Conservation (phyloP, 2,797 vertebrate genomes). For the Oreochromis mossambicus region DNA sequence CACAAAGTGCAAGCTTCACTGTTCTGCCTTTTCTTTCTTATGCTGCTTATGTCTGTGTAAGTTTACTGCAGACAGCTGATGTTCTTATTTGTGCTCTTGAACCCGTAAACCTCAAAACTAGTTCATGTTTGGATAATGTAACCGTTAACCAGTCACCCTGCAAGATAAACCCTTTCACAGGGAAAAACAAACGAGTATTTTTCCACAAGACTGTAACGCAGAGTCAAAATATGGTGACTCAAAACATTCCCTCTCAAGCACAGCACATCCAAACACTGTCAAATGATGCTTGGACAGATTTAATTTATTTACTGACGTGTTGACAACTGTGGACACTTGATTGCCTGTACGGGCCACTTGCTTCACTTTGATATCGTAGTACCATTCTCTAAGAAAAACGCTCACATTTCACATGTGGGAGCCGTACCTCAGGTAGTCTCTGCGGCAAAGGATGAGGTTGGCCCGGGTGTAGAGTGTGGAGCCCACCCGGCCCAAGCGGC, state of each 20-base stretch:
- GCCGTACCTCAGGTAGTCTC: constrained; percentile 92
- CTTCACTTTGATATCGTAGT: not conserved
- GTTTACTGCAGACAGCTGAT: not conserved
- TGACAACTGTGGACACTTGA: not conserved
- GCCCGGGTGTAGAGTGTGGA: constrained; percentile 98
- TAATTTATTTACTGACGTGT: not conserved
- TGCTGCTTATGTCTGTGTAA: not conserved
- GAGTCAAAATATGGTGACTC: not conserved
- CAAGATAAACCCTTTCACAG: not conserved
- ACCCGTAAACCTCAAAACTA: not conserved
- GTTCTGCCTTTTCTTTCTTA: not conserved
- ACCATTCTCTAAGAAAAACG: not conserved
- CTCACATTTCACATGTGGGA: not conserved
- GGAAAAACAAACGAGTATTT: not conserved
- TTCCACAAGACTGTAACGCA: not conserved
- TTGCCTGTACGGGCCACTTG: not conserved
- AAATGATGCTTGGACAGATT: not conserved
- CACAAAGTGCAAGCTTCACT: not conserved
- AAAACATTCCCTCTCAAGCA: not conserved
- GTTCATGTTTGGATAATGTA: not conserved
- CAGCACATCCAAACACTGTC: not conserved
- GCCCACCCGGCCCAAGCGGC: constrained; percentile 93
- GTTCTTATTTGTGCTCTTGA: not conserved
- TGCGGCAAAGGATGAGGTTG: constrained; percentile 97
- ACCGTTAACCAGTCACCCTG: not conserved